phyloP scores from a whole-genome alignment of 2,113 vertebrate species.

The Megaceryle torquata region DNA sequence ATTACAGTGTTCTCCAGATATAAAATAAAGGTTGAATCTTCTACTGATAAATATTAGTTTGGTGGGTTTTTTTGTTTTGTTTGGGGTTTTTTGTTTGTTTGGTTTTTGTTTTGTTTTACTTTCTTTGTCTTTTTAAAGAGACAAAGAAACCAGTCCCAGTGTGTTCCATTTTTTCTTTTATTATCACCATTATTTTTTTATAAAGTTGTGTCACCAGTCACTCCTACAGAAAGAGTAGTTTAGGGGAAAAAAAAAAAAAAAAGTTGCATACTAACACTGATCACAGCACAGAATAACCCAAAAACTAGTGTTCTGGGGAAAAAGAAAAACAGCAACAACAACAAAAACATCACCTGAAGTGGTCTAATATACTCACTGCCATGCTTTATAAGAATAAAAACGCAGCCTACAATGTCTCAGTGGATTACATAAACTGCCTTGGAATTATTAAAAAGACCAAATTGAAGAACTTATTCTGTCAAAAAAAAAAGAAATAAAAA shows the following conservation, averaged over 20 bases:
- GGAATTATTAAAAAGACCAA: background rate
- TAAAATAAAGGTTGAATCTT: background rate
- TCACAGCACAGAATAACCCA: background rate
- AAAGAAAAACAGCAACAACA: too few species aligned
- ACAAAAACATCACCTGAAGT: background rate
- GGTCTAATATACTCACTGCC: background rate
- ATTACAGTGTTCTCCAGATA: background rate
- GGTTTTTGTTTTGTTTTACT: too few species aligned
- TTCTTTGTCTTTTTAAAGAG: too few species aligned
- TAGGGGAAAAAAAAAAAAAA: background rate
- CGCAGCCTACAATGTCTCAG: background rate
- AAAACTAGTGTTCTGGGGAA: background rate
- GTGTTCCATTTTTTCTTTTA: background rate
- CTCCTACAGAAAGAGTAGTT: background rate
- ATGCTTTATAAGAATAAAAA: background rate
- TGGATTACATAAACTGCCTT: background rate
- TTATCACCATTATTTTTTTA: background rate
- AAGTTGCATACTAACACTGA: background rate
- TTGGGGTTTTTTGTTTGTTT: too few species aligned
- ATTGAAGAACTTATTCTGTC: background rate
- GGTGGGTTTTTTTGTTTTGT: background rate
- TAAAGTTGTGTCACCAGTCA: background rate
- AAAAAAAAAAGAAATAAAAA: background rate
- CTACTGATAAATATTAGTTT: background rate
- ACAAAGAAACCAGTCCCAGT: rapidly evolving